These are phyloP conservation scores for Phortica variegata DNA, from an alignment of 1,140 invertebrate genomes.

Conservation along the genomic window DNA sequence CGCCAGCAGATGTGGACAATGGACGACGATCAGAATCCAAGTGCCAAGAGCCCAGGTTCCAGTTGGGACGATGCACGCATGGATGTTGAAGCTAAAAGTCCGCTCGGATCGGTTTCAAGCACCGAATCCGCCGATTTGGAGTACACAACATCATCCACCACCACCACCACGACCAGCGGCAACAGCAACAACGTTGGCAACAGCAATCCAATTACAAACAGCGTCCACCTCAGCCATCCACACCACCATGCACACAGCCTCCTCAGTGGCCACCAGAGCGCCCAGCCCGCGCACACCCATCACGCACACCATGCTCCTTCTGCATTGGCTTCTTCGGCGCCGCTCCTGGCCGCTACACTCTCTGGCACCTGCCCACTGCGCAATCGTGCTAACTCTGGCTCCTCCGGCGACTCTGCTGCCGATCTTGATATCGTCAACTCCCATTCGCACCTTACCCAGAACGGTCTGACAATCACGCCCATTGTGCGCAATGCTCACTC, in stretches of 20 bases:
- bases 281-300: not conserved
- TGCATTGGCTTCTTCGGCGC: constrained; percentile 61
- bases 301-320: constrained; percentile 20
- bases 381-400: constrained; percentile 75
- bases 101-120: constrained; percentile 81
- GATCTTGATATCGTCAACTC: constrained; percentile 69
- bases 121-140: constrained; percentile 66
- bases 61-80: constrained; percentile 71
- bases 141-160: constrained; percentile 62
- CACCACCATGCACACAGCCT: constrained; percentile 62
- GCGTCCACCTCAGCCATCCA: constrained; percentile 23
- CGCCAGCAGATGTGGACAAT: constrained; percentile 69
- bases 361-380: constrained; percentile 68
- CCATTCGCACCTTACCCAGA: constrained; percentile 66
- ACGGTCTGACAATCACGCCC: constrained; percentile 67
- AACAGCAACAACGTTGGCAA: constrained; percentile 54
- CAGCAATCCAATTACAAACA: constrained; percentile 12
- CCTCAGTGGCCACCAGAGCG: constrained; percentile 27
- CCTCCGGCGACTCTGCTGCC: constrained; percentile 74
- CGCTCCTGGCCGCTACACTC: constrained; percentile 74
- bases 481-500: constrained; percentile 59
- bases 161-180: constrained; percentile 58
- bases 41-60: constrained; percentile 61
- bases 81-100: constrained; percentile 77
- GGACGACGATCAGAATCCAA: constrained; percentile 61